Base-by-base conservation (phyloP, 2,113 vertebrate genomes). In the Leptobrachium ailaonicum region DNA sequence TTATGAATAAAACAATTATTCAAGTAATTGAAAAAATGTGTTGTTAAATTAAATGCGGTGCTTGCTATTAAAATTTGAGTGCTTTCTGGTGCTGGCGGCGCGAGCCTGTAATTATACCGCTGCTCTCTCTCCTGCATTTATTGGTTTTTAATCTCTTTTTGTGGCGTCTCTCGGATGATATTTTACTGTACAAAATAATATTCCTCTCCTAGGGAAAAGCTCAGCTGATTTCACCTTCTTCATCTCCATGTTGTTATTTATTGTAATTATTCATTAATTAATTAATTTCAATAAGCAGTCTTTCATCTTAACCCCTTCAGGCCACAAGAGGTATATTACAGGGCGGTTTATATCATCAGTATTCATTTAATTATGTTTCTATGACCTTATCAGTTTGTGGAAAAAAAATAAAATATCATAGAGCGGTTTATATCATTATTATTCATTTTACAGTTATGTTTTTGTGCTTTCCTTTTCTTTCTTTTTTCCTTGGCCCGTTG, bases 1-100 rank as follows among this genome's bases (percentile, higher is more conserved):
- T 94, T 93, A 92, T 92, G 92, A 93, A 93, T 93, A 92, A 93
- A 93, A 93, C 93, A 94, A 93, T 93, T 93, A 94, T 92, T 91
- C 91, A 92, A 89, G 92, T 93, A 94, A 94, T 94, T 94, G 93
- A 93, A 94, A 94, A 94, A 93, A 93, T 93, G 90, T 93, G 92
- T 92, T 86, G 79, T 94, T 93, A 94, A 94, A 94, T 94, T 93
- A 93, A 94, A 94, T 94, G 92, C 92, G 91, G 91, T 91, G 88
- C 88, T 92, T 93, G 91, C 93, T 93, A 93, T 94, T 94, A 94
- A 93, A 93, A 90, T 93, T 94, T 93, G 92, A 93, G 92, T 93
- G 91, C 88, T 92, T 92, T 90, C 85, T 90, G 89, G 86, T 4
- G 91, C 93, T 92, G 91, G 89, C 82, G 84, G 92, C 88, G 88